Base-by-base conservation (phyloP, 2,888 invertebrate species). In the Hartigia nigra region DNA sequence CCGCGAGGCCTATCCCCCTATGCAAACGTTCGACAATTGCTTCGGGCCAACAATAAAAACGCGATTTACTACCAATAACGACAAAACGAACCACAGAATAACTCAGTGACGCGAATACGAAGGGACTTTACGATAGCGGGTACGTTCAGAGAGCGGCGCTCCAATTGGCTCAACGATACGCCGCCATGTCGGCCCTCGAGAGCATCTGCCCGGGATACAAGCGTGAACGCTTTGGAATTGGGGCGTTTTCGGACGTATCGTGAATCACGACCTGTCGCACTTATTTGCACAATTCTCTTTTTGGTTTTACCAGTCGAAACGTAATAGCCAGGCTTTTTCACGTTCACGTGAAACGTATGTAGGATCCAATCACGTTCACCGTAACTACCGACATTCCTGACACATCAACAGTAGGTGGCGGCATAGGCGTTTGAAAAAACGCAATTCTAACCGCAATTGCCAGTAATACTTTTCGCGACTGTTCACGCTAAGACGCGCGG, bases 121-220 rank as follows among this genome's bases (percentile, higher is more conserved):
- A 91, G 93, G 93, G 94, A 94, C 94, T 94, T 94, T 90, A 92
- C 93, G 93, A 93, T 94, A 93, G 93, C 94, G 93, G 93, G 93
- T 93, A 93, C 79, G 81, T 69, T 79, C 79, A 93, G 91, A 93
- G 94, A 94, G 93, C 93, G 93, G 92, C 92, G 92, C 92, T 94
- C 93, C 93, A 93, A 96, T 96, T 96, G 95, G 95, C 93, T 93
- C 93, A 93, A 92, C 91, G 90, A 84, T 90, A 91, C 92, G 93
- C 95, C 95, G 95, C 95, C 95, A 95, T 95, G 93, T 89, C 92
- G 92, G 88, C 89, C 93, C 87, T 92, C 92, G 80, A 92, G 92
- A 86, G 91, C 84, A 84, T 85, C 82, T 83, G 81, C 77, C 80
- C 76, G 55, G 55, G 55, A 55, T 55, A 23, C 55, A 55, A 23